Conservation (phyloP, 1,140 invertebrate genomes). For the Drosophila nigromelanica region DNA sequence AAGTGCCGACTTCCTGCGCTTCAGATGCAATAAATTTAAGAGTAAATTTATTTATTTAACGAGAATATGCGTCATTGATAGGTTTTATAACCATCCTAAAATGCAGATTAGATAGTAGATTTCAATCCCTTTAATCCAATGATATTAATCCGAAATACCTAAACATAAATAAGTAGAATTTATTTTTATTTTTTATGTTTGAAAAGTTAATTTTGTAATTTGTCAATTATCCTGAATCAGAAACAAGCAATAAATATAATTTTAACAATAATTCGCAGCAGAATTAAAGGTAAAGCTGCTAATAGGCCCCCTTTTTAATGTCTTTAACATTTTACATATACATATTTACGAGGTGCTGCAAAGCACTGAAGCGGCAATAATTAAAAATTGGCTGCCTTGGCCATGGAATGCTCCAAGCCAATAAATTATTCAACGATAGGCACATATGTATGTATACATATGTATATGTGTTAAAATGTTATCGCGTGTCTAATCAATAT, state of each 20-base stretch:
- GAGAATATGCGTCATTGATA: constrained; percentile 19
- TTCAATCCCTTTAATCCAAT: neutral
- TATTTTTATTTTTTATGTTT: too few relatives aligned
- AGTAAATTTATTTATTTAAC: constrained; percentile 6
- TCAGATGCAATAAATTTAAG: constrained; percentile 1
- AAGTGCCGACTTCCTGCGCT: constrained; percentile 31
- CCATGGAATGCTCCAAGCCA: constrained; percentile 20
- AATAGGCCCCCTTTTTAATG: too few relatives aligned
- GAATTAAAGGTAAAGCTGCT: neutral
- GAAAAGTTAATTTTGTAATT: too few relatives aligned
- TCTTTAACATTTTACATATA: neutral
- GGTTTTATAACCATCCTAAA: neutral
- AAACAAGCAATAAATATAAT: neutral
- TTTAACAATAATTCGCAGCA: neutral
- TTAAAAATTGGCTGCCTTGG: constrained; percentile 35
- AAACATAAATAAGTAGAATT: neutral
- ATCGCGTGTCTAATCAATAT: constrained; percentile 49
- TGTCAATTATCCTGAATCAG: neutral
- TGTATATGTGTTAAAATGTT: constrained; percentile 6
- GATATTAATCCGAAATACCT: neutral
- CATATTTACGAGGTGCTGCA: neutral
- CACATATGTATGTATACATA: neutral
- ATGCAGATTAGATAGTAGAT: constrained; percentile 1
- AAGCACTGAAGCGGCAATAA: constrained; percentile 48
- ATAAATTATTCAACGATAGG: constrained; percentile 21